These are phyloP conservation scores for Drosophila sp. DNA, from an alignment of 1,140 invertebrate genomes.

Conservation along the genomic window DNA sequence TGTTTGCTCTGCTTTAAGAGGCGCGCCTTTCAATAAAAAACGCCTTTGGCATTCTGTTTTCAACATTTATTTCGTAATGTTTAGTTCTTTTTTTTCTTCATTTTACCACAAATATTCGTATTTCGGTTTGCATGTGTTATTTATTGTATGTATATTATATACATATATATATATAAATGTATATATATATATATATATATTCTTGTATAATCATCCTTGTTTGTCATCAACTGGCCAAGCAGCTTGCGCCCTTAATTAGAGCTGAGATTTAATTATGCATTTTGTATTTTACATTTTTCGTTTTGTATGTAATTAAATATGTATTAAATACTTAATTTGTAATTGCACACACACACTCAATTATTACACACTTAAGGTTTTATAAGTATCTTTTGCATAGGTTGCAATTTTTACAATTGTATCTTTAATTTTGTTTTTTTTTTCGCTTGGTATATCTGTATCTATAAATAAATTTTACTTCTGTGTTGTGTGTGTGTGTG, in stretches of 20 bases:
- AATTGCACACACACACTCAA: conserved; percentile 51
- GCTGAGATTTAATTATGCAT: conserved; percentile 57
- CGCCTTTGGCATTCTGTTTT: conserved; percentile 57
- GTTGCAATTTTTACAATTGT: conserved; percentile 59
- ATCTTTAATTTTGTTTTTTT: not conserved
- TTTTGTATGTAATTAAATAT: conserved; percentile 42
- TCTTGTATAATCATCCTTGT: conserved; percentile 50
- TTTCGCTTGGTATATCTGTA: conserved; percentile 70
- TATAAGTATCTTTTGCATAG: conserved; percentile 50
- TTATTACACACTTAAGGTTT: conserved; percentile 39
- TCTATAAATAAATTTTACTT: conserved; percentile 70
- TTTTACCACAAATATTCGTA: conserved; percentile 75
- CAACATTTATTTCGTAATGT: conserved; percentile 74
- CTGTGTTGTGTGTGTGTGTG: conserved; percentile 22
- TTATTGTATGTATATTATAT: conserved; percentile 46
- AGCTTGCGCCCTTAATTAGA: conserved; percentile 66
- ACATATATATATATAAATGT: conserved; percentile 43
- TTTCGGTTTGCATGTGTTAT: conserved; percentile 60
- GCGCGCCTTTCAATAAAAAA: conserved; percentile 34
- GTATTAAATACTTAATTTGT: conserved; percentile 58
- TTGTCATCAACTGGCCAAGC: conserved; percentile 72
- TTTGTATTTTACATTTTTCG: conserved; percentile 32
- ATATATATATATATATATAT: conserved; percentile 50
- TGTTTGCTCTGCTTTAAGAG: conserved; percentile 27
- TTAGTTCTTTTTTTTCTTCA: conserved; percentile 23